Percentiles rank a stretch among this genome's conserved stretches.
phyloP scores from a whole-genome alignment of 1,140 invertebrate genomes.

The Procambarus clarkii region DNA sequence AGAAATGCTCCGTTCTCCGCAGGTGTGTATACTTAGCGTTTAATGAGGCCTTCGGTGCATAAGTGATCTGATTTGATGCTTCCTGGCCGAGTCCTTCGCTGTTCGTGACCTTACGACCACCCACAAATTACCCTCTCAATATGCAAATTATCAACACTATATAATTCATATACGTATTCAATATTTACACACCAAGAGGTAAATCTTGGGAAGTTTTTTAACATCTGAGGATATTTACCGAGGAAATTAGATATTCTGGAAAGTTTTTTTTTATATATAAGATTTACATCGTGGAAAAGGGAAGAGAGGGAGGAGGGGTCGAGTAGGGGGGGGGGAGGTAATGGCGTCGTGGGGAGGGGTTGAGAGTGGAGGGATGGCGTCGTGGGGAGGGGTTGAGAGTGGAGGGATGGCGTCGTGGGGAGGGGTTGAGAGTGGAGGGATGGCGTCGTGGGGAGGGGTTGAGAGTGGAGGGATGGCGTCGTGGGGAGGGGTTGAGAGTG shows the following conservation, averaged over 20 bases:
- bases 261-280: background rate
- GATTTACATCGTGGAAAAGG: background rate
- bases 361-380: too few species aligned
- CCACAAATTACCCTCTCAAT: constrained; percentile 2
- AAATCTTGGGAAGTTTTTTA: background rate
- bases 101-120: background rate
- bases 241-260: background rate
- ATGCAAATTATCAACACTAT: constrained; percentile 8
- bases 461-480: too few species aligned
- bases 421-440: too few species aligned
- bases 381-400: too few species aligned
- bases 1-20: too few species aligned
- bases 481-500: too few species aligned
- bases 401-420: too few species aligned
- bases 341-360: too few species aligned
- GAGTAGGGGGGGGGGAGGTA: too few species aligned
- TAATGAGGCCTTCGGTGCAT: background rate
- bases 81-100: background rate
- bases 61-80: constrained; percentile 13
- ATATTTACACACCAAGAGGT: background rate
- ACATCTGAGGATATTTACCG: constrained; percentile 11
- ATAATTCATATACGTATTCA: background rate
- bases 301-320: background rate
- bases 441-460: too few species aligned
- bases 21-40: background rate